A percentile compares a stretch with the other conserved stretches of the same genome.
Conservation (phyloP, 2,797 vertebrate genomes). For the Cercopithecus diana region DNA sequence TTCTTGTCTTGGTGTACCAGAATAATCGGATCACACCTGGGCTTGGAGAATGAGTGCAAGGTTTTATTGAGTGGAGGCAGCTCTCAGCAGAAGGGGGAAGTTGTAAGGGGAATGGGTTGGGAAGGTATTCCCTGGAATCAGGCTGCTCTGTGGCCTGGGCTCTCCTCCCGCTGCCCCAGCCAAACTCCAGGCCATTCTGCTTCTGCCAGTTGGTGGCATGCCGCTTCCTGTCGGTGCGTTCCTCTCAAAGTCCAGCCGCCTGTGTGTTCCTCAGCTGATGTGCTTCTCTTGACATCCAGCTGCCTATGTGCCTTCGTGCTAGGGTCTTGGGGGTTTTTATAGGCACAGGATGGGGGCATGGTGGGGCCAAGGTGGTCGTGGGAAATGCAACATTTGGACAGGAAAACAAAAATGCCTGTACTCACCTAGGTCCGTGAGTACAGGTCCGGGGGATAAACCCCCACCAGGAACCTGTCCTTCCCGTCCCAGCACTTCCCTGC, state of each 20-base stretch:
- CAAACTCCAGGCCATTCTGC: background rate
- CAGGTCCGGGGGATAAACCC: background rate
- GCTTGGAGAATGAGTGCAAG: background rate
- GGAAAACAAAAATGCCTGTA: background rate
- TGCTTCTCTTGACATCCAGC: background rate
- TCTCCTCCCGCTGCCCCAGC: background rate
- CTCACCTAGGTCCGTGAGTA: background rate
- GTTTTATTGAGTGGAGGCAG: background rate
- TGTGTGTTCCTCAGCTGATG: background rate
- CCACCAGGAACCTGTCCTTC: background rate
- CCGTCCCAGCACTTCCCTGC: background rate
- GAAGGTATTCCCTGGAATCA: background rate
- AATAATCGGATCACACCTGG: background rate
- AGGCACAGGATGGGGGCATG: background rate
- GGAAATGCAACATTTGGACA: background rate
- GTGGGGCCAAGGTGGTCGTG: background rate
- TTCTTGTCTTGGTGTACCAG: background rate
- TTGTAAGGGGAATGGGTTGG: background rate
- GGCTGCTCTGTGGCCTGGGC: too few relatives aligned
- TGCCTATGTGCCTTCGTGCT: background rate
- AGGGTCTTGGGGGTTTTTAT: background rate
- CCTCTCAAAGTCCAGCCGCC: background rate
- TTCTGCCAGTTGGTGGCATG: background rate
- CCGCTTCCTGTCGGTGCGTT: fast-evolving
- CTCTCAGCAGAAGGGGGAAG: background rate